phyloP scores from a whole-genome alignment of 92 coral and sea anemone genomes.

The Parazoanthus darwini region DNA sequence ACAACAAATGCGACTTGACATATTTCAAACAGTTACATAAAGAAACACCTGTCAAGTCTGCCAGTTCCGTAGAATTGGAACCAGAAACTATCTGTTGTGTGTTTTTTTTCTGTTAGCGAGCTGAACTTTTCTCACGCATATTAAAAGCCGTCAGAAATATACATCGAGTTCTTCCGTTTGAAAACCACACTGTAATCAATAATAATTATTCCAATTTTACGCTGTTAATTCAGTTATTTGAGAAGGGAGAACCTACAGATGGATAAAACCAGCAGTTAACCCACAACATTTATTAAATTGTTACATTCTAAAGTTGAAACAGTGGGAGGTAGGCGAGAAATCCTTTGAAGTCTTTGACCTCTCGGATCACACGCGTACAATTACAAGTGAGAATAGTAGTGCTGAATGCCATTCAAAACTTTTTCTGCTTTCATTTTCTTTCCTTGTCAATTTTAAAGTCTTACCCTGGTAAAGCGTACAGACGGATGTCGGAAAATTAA shows the following conservation, averaged over 20 bases:
- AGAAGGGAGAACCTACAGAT: neutral
- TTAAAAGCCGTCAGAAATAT: neutral
- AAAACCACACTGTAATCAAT: constrained; percentile 7
- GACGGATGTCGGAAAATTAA: neutral
- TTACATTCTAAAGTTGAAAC: constrained; percentile 1
- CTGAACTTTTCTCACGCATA: constrained; percentile 16
- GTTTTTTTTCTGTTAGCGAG: neutral
- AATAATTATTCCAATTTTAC: neutral
- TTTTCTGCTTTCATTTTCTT: neutral
- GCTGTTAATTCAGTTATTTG: neutral
- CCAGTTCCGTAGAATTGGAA: neutral
- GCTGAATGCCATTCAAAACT: neutral
- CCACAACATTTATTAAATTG: constrained; percentile 1
- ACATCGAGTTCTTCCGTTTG: neutral
- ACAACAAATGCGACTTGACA: neutral
- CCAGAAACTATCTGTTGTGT: neutral
- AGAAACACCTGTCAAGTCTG: neutral
- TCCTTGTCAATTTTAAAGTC: neutral
- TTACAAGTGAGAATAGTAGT: no score
- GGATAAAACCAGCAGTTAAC: neutral
- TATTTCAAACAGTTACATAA: neutral
- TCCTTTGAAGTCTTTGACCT: neutral
- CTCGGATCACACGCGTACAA: neutral
- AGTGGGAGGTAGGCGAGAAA: neutral
- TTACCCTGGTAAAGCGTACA: neutral